Evolutionary conservation across 2,113 vertebrate species (phyloP), one percentile per base, ranked within the genome.

Genomic region (Monopterus albus): DNA sequence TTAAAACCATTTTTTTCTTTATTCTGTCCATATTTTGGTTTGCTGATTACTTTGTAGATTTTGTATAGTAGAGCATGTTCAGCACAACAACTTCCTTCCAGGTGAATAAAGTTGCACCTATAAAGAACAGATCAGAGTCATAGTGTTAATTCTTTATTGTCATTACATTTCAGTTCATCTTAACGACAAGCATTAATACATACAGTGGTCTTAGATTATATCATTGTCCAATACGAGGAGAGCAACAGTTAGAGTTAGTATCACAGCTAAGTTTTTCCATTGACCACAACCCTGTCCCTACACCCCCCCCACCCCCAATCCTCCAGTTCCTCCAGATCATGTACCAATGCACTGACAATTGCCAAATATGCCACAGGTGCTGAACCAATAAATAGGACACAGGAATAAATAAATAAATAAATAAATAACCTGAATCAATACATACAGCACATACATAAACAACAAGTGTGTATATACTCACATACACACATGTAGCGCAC

Each of bases 121-220:
- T 31, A n/a, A 51, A 11, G 17, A 65, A 85, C 45, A 66, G 20
- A 75, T 6, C 21, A 38, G 38, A 71, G 28, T n/a, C 39, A 36
- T 63, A 29, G 78, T 78, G 76, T 77, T 86, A 78, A 42, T 78
- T 82, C 70, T 90, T 89, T 88, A 90, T 89, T 91, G 77, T 91
- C 79, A 87, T 82, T 72, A 87, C 84, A 83, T 85, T 52, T 63
- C 84, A 88, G 75, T 74, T 89, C 84, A 88, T 87, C 81, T 87
- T 90, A 88, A 91, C 89, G 11, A 91, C 82, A 90, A 88, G 83
- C 83, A 90, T 78, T 74, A 79, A 84, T 69, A 91, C 85, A 84
- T 87, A 91, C 82, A 88, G 78, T 85, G 81, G 72, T 86, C 83
- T 80, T 78, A 84, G 67, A 86, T 78, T 80, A 82, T 67, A 88